Base-by-base conservation (phyloP, 1,140 invertebrate species). In the Drosophila mojavensis region DNA sequence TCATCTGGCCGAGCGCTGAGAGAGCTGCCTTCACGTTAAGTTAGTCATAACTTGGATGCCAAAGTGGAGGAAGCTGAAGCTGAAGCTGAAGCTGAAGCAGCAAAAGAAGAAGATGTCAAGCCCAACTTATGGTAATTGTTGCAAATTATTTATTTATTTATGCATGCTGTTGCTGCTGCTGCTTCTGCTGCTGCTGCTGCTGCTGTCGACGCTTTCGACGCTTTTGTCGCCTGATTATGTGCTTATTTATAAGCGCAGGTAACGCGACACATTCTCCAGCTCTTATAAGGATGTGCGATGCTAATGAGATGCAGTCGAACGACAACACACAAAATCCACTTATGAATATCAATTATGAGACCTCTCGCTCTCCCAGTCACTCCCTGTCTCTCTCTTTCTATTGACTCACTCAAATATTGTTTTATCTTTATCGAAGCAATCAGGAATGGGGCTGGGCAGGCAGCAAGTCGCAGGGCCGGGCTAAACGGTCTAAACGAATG, bases 61-160 rank as follows among this genome's bases (percentile, higher is more conserved):
- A 43, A 54, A 47, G 2, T 11, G 36, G 11, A 10, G 36, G 4
- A 28, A 28, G 28, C 28, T 28, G 28, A 5, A 28, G 5, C 28
- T 4, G 28, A 28, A 28, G 5, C 28, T 28, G 28, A 28, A 33
- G 9, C 20, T n/a, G 30, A 33, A 33, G 48, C 60, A 20, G 20
- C 47, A 4, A 4, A 45, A 7, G 43, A 47, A 47, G 61, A 59
- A 79, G 79, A 83, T 80, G 84, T 79, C 83, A 80, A 39, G 75
- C 69, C 53, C 74, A 89, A 88, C 77, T 89, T 88, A 88, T 88
- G 83, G 73, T 83, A 83, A 88, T 88, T 89, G 83, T 88, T 79
- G 83, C 84, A 84, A 74, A 88, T 89, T 88, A 89, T 84, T 89
- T 88, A 84, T 88, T 88, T 88, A 88, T 88, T 80, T 81, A 89